Evolutionary conservation across 2,888 invertebrate species (phyloP).

Genomic region (Dicycla oo): DNA sequence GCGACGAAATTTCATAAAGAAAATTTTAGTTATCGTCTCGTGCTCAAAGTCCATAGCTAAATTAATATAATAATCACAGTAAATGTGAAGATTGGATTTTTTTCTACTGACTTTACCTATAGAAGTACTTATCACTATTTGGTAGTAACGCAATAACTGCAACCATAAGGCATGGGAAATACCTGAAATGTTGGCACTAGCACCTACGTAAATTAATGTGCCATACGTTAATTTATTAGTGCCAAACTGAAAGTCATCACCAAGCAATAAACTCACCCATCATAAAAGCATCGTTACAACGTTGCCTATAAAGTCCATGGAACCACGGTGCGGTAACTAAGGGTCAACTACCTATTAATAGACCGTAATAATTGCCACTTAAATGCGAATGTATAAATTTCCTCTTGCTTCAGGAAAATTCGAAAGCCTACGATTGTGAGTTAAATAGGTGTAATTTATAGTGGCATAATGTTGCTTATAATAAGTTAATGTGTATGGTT

Average conservation of each 20-base stretch:
- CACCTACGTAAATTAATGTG: not conserved
- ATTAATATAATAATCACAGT: not conserved
- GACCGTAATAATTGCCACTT: slow-evolving; percentile 32
- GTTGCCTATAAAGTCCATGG: slow-evolving; percentile 10
- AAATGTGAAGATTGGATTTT: not conserved
- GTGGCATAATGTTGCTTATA: slow-evolving; percentile 38
- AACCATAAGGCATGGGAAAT: too few relatives aligned
- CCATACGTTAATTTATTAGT: slow-evolving; percentile 20
- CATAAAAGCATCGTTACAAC: slow-evolving; percentile 43
- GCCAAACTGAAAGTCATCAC: slow-evolving; percentile 28
- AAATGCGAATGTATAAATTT: slow-evolving; percentile 39
- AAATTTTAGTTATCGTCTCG: not conserved
- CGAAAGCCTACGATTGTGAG: slow-evolving; percentile 39
- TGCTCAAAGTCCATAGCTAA: slow-evolving; percentile 7
- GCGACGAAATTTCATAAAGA: slow-evolving; percentile 7
- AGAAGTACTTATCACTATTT: not conserved
- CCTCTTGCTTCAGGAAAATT: slow-evolving; percentile 44
- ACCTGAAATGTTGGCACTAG: not conserved
- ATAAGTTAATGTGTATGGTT: slow-evolving; percentile 46
- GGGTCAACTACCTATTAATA: slow-evolving; percentile 39
- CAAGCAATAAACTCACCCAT: slow-evolving; percentile 30
- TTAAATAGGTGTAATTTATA: slow-evolving; percentile 49
- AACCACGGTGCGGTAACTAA: slow-evolving; percentile 19
- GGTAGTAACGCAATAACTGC: too few relatives aligned
- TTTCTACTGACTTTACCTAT: not conserved